phyloP scores from a whole-genome alignment of 2,113 vertebrate genomes.

The Electrona antarctica region DNA sequence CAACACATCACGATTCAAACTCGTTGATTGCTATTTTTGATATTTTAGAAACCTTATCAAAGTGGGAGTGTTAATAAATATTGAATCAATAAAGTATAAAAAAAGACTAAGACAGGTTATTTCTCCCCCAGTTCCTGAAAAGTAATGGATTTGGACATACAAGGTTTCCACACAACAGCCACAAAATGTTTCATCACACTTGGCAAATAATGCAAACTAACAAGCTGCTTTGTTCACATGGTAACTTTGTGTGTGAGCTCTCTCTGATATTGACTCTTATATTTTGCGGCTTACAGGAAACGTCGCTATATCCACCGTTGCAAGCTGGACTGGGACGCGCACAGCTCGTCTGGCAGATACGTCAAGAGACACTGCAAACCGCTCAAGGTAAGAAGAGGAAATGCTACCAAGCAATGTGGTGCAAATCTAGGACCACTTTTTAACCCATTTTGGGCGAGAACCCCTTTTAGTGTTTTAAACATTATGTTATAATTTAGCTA shows the following conservation, averaged over 20 bases:
- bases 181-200: not conserved
- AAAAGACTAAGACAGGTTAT: not conserved
- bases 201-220: too few relatives aligned
- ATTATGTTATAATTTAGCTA: too few relatives aligned
- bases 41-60: too few relatives aligned
- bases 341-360: slow-evolving; percentile 88
- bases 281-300: slow-evolving; percentile 77
- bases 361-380: slow-evolving; percentile 93
- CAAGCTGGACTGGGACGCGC: slow-evolving; percentile 91
- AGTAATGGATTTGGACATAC: too few relatives aligned
- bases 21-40: too few relatives aligned
- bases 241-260: too few relatives aligned
- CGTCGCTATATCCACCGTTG: slow-evolving; percentile 86
- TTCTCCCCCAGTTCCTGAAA: not conserved
- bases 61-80: not conserved
- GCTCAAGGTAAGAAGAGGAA: slow-evolving; percentile 82
- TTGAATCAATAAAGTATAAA: not conserved
- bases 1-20: too few relatives aligned
- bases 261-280: not conserved
- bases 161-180: not conserved
- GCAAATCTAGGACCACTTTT: not conserved
- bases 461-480: too few relatives aligned
- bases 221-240: too few relatives aligned
- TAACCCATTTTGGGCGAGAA: too few relatives aligned
- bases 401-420: not conserved